Base-by-base conservation (phyloP, 92 coral and sea anemone genomes). In the Bergia sp. region DNA sequence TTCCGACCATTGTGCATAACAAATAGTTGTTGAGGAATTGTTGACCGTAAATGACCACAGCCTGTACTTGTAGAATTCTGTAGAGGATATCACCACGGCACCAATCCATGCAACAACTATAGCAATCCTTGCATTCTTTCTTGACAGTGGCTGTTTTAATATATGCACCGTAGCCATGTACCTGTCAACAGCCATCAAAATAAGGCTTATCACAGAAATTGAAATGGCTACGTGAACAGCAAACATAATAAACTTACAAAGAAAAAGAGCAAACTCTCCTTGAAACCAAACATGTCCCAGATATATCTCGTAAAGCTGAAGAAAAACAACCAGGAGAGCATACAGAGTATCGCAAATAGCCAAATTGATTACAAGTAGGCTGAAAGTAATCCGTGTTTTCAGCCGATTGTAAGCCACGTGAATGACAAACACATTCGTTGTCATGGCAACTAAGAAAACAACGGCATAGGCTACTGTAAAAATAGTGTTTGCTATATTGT, bases 231-330 rank as follows among this genome's bases (percentile, higher is more conserved):
- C 77, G 16, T 73, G 77, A 42, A 38, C 42, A 21, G 77, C 77
- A 73, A 73, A 73, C 77, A 73, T 73, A 39, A 73, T 8, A 73
- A 73, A 37, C 77, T 73, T 73, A 21, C 77, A 73, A 20, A 73
- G 77, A 6, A 37, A 37, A 42, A 73, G 77, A 5, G 77, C 77
- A 73, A 73, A 73, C 18, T 73, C 77, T 42, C 77, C 77, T 73
- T 73, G 45, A 73, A 73, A 73, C 77, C 77, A 73, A 39, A 37
- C 42, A 1, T 38, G n/a, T 73, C 77, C 77, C 1, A 73, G 42
- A 11, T 73, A 38, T 1, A 73, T 73, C 4, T 73, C 1, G 77
- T 73, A 38, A 6, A 73, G 77, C 41, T 13, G 43, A 0, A 73
- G 77, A 42, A 73, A 73, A 38, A 73, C 77, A 73, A 73, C 20